phyloP scores from a whole-genome alignment of 2,113 vertebrate species.

The Halichoeres trimaculatus region DNA sequence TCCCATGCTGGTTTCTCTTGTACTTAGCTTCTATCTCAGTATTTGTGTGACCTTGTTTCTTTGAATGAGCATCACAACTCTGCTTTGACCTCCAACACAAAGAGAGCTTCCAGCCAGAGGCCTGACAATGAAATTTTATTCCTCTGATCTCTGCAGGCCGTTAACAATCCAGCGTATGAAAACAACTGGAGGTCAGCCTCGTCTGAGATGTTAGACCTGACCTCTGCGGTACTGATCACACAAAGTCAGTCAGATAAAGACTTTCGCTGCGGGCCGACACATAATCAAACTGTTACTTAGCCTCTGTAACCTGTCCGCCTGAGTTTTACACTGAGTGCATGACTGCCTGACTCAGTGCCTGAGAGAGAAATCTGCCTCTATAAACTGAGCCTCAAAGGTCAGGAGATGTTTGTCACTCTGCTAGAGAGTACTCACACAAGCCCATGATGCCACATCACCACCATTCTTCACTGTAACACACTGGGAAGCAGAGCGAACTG shows the following conservation, averaged over 20 bases:
- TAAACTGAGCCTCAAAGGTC: background rate
- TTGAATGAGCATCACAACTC: background rate
- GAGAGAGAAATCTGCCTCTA: background rate
- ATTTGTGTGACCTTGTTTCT: background rate
- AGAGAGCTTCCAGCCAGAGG: slow-evolving; percentile 7
- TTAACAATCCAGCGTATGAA: slow-evolving; percentile 6
- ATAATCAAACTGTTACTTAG: background rate
- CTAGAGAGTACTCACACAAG: background rate
- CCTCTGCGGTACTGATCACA: slow-evolving; percentile 3
- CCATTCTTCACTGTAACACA: slow-evolving; percentile 10
- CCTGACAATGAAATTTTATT: background rate
- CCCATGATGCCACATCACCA: background rate
- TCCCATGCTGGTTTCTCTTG: background rate
- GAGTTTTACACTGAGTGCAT: background rate
- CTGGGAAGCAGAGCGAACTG: slow-evolving; percentile 15
- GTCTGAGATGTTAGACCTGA: background rate
- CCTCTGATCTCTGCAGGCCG: slow-evolving; percentile 4
- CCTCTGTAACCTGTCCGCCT: background rate
- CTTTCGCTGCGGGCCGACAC: background rate
- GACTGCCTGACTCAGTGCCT: background rate
- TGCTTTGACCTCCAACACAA: slow-evolving; percentile 16
- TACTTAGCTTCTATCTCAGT: background rate
- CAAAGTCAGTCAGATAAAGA: slow-evolving; percentile 11
- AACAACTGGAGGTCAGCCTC: background rate
- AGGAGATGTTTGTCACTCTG: background rate